Base-by-base conservation (phyloP, 2,888 invertebrate genomes). In the Andrena hattorfiana region DNA sequence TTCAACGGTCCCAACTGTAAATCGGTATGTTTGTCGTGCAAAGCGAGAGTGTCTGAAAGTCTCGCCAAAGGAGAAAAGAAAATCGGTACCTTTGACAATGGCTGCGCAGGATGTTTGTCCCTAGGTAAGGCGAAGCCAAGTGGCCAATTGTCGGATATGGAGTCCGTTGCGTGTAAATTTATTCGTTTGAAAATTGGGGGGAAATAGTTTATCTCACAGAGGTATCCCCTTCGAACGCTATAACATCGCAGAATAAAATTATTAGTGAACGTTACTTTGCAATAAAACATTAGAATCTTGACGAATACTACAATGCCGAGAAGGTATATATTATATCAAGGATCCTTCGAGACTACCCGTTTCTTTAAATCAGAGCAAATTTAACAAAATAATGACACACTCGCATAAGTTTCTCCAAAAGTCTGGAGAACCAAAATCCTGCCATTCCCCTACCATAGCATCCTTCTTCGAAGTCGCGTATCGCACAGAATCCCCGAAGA, bases 1-100 rank as follows among this genome's bases (percentile, higher is more conserved):
- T 69, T 42, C 69, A 51, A 75, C 69, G 48, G 60, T 62, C 10
- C 51, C n/a, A 7, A 7, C 63, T n/a, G 32, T n/a, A 32, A 32
- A 67, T 51, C 30, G 7, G 54, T 20, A 54, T 68, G 32, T 68
- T 68, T 72, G 60, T 42, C 49, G 28, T 42, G 59, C n/a, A 35
- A 63, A 63, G 16, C 23, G 30, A 16, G 23, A 63, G 48, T 26
- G 26, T 42, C 56, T 20, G 26, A 10, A 42, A 16, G 13, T 64
- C 42, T 42, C 42, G 20, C 42, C 42, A 10, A 23, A 20, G 42
- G 42, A 7, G 23, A 5, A 42, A 23, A 16, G 64, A 23, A 26
- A 23, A 23, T 7, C 64, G 63, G 56, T 42, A 42, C 26, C 30
- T 63, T 48, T 64, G 13, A 26, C 64, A 26, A 56, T 56, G 56